Evolutionary conservation across 2,113 vertebrate species (phyloP).

Genomic region (Otis tarda): DNA sequence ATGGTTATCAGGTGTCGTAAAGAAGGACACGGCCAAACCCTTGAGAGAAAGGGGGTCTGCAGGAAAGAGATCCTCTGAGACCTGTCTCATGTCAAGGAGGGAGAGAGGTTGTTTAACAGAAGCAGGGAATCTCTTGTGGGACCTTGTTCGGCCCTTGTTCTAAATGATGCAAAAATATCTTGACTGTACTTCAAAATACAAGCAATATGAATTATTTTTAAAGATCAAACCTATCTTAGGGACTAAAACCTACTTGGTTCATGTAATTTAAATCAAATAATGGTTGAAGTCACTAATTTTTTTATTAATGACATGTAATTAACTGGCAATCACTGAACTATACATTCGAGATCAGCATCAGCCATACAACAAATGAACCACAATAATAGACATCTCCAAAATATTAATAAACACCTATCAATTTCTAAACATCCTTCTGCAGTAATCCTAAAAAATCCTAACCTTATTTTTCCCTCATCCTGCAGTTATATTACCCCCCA

Average conservation of each 20-base stretch:
- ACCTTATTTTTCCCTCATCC: background rate
- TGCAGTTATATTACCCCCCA: fast-evolving
- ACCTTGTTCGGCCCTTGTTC: background rate
- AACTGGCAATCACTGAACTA: background rate
- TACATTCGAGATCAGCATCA: background rate
- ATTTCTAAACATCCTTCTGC: background rate
- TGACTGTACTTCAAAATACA: background rate
- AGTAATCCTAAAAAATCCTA: background rate
- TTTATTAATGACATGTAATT: background rate
- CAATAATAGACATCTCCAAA: background rate
- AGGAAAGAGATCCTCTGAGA: background rate
- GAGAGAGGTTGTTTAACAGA: background rate
- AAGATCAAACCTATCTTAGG: background rate
- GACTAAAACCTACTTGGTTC: background rate
- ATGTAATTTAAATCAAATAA: background rate
- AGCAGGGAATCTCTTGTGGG: background rate
- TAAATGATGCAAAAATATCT: background rate
- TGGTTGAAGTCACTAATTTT: background rate
- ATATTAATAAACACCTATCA: background rate
- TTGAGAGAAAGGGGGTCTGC: background rate
- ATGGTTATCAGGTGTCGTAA: background rate
- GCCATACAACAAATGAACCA: background rate
- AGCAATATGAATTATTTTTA: background rate
- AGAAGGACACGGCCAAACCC: background rate
- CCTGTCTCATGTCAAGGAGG: background rate